Conservation (phyloP, 2,113 vertebrate species). For the Microcebus tavaratra region DNA sequence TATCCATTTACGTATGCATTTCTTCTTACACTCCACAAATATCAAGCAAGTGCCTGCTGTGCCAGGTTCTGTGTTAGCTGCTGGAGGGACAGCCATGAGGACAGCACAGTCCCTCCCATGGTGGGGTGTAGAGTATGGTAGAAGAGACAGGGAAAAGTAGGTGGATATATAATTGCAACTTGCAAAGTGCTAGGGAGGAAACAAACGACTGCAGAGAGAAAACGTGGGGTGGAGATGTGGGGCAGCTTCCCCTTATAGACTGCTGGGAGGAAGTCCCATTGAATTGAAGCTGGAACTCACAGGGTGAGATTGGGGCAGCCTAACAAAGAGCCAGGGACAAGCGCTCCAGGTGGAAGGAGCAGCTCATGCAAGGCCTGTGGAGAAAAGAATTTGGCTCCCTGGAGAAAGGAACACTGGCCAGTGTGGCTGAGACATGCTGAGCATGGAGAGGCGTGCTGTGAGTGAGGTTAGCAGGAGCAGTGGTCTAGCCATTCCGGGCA, state of each 20-base stretch:
- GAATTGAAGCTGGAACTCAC: neutral
- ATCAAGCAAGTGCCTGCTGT: neutral
- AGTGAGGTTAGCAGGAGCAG: neutral
- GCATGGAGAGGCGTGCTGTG: rapidly evolving
- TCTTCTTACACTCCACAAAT: neutral
- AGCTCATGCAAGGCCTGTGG: rapidly evolving
- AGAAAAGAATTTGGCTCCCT: neutral
- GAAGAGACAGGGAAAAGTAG: neutral
- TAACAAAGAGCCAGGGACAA: neutral
- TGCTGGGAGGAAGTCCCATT: neutral
- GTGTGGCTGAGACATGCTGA: neutral
- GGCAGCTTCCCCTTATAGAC: neutral
- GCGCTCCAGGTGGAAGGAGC: neutral
- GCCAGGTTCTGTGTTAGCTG: neutral
- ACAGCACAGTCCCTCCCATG: neutral
- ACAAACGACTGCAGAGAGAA: neutral
- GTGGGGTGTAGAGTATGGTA: rapidly evolving
- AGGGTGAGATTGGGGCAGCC: neutral
- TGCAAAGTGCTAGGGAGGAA: neutral
- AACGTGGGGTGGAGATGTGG: neutral
- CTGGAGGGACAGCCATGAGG: neutral
- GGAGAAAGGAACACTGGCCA: neutral
- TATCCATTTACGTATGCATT: neutral
- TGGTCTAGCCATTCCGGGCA: neutral
- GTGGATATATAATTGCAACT: neutral